Percentiles rank a stretch among this genome's conserved stretches.
These are phyloP conservation scores for Zeus faber DNA, from an alignment of 2,113 vertebrate genomes.

Conservation along the genomic window DNA sequence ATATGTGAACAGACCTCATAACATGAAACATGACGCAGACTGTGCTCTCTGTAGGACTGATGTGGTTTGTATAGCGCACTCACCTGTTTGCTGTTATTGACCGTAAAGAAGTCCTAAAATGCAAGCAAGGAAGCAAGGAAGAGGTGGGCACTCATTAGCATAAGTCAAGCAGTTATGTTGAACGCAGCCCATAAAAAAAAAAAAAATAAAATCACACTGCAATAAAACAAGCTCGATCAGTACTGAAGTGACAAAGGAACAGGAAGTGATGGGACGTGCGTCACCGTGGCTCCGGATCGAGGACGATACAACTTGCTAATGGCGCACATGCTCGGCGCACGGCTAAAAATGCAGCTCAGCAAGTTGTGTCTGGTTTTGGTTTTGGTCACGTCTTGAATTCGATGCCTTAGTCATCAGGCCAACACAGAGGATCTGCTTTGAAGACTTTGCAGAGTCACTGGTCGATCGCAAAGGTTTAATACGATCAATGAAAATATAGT, in stretches of 20 bases:
- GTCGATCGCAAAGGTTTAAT: no score
- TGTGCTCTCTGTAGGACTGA: background rate
- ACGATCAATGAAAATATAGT: no score
- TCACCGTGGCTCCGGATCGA: background rate
- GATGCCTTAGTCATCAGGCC: slow-evolving; percentile 5
- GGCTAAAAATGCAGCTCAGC: background rate
- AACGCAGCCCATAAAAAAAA: slow-evolving; percentile 74
- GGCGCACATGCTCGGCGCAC: slow-evolving; percentile 40
- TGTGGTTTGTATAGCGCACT: slow-evolving; percentile 61
- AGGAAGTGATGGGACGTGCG: slow-evolving; percentile 42
- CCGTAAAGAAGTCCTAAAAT: slow-evolving; percentile 98
- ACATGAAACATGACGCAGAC: background rate
- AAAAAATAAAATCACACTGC: slow-evolving; percentile 42
- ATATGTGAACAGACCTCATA: no score
- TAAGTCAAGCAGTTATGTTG: slow-evolving; percentile 85
- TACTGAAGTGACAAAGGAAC: slow-evolving; percentile 35
- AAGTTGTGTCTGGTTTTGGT: background rate
- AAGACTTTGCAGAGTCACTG: no score
- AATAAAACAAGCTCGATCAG: slow-evolving; percentile 43
- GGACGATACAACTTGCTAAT: background rate
- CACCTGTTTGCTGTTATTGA: slow-evolving; percentile 98
- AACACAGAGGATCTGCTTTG: background rate
- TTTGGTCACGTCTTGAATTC: background rate
- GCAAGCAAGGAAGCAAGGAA: slow-evolving; percentile 95
- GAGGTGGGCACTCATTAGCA: slow-evolving; percentile 84